Base-by-base conservation (phyloP, 2,797 vertebrate genomes). In the Tragelaphus eurycerus region DNA sequence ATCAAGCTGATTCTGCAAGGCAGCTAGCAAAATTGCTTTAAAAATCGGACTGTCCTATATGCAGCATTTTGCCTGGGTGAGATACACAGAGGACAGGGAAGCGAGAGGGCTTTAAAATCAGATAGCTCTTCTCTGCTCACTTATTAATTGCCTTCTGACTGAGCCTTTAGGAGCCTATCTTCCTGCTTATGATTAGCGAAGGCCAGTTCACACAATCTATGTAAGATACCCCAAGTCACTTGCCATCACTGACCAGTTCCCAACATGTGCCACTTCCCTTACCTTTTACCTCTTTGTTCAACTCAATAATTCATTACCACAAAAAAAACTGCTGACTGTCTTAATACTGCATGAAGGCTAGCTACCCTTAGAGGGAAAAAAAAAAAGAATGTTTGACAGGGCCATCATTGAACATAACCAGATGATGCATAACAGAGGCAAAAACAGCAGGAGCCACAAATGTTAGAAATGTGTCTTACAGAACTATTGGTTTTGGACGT, bases 1-100 rank as follows among this genome's bases (percentile, higher is more conserved):
- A 19, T 86, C 87, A 85, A 94, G 90, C 54, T 90, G 27, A 97
- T 95, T 97, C 87, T 96, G 90, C 92, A 97, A 97, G 46, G 21
- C 64, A 57, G 60, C 9, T 67, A 97, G n/a, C 74, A 95, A 90
- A 89, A 79, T 71, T n/a, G 54, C 60, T 97, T 62, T 0, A 97
- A 98, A 62, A 97, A 97, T 93, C 91, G 96, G 97, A 95, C 88
- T 84, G 34, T 27, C 95, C 93, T 95, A 97, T 62, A 97, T 95
- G 60, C 64, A 78, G 59, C 93, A 97, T 98, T 98, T 95, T 96
- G 93, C 38, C 67, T 96, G 15, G 92, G 86, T 93, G 64, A 97
- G 82, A 93, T 93, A 83, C 93, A 97, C 93, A 98, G 94, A 96
- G 23, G 16, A 83, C 93, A 91, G 64, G 91, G 57, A 88, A 87